Evolutionary conservation across 2,113 vertebrate genomes (phyloP).

Genomic region (Cephalopterus ornatus): DNA sequence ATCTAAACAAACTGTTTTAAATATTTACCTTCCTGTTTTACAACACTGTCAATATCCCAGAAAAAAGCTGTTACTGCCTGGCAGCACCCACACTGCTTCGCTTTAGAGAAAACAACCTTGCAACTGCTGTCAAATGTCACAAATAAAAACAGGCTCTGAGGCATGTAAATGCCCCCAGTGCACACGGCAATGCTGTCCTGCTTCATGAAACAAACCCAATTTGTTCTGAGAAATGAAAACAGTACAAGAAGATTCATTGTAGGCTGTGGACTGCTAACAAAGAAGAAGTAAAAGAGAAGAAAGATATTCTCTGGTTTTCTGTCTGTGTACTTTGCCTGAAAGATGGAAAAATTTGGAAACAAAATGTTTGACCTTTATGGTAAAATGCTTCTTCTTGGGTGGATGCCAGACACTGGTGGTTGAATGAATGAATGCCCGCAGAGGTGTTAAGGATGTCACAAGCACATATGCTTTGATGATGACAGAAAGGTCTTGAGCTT

Average conservation of each 20-base stretch:
- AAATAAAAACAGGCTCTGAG: neutral
- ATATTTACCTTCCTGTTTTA: neutral
- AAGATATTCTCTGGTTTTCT: neutral
- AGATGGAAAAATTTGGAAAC: neutral
- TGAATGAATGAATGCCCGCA: slow-evolving; percentile 88
- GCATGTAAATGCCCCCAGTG: neutral
- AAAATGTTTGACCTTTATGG: slow-evolving; percentile 75
- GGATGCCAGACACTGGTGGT: slow-evolving; percentile 76
- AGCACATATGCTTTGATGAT: slow-evolving; percentile 87
- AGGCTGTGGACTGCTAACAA: neutral
- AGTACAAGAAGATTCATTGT: neutral
- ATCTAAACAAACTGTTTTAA: neutral
- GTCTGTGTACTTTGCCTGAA: neutral
- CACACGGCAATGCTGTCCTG: neutral
- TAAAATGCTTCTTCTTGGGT: slow-evolving; percentile 74
- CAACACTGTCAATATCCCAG: neutral
- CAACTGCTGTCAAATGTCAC: neutral
- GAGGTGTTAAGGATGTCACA: slow-evolving; percentile 87
- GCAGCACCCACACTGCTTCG: neutral
- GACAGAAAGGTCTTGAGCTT: slow-evolving; percentile 74
- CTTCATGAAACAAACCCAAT: neutral
- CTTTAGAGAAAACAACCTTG: neutral
- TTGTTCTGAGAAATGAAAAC: neutral
- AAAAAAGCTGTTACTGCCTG: neutral
- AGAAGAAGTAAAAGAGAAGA: neutral